These are phyloP conservation scores for Gephyroberyx darwinii DNA, from an alignment of 2,797 vertebrate genomes.

Conservation along the genomic window DNA sequence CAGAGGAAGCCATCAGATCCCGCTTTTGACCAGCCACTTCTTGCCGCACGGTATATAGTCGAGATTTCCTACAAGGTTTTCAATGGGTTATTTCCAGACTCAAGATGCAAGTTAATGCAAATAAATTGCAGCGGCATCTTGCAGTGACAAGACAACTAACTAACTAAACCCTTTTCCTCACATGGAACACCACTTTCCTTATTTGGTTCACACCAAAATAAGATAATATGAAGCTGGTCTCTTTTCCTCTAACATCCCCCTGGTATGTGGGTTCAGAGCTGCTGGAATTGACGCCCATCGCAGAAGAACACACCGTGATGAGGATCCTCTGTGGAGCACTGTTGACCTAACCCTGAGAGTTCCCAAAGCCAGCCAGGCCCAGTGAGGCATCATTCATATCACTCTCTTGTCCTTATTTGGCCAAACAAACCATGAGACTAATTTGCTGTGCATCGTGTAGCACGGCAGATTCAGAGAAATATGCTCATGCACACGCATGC, in stretches of 20 bases:
- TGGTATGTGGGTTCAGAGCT: conserved; percentile 17
- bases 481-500: conserved; percentile 16
- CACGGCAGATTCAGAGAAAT: conserved; percentile 32
- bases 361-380: conserved; percentile 24
- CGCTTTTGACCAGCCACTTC: no score
- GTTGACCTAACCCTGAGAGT: conserved; percentile 49
- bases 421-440: conserved; percentile 52
- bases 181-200: not conserved
- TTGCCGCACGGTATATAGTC: not conserved
- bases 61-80: not conserved
- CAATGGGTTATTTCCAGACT: not conserved
- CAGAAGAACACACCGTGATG: conserved; percentile 22
- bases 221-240: conserved; percentile 32
- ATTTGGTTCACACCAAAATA: conserved; percentile 41
- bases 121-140: conserved; percentile 15
- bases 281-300: conserved; percentile 20
- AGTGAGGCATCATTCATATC: conserved; percentile 38
- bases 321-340: conserved; percentile 29
- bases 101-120: conserved; percentile 14
- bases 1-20: not conserved
- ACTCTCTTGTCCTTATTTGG: conserved; percentile 72
- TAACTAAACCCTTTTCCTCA: not conserved
- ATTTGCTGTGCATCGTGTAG: conserved; percentile 48
- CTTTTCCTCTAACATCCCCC: conserved; percentile 10
- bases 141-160: no score